Evolutionary conservation across 1,140 invertebrate species (phyloP), one percentile per base, ranked within the genome.

Genomic region (Cydia pomonella): DNA sequence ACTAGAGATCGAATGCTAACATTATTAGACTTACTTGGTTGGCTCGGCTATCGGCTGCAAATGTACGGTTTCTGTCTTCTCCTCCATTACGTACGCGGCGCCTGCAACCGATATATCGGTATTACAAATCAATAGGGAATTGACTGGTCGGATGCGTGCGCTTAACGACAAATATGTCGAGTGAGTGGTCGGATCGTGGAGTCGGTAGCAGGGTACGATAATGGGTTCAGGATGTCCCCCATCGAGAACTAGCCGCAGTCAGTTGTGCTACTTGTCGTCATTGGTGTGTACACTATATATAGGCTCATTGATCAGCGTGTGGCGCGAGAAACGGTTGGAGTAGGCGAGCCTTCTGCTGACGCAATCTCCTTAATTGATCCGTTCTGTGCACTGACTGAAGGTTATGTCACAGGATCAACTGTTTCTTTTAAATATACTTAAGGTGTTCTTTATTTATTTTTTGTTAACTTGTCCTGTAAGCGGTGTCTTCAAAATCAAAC

Each of bases 201-300:
- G 64, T 29, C 64, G 64, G 64, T 69, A 33, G 64, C 64, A 33
- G 27, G 27, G 27, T 33, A 38, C 29, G 33, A 33, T 69, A 69
- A 69, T 69, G 64, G n/a, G 64, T 69, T 69, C 64, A 69, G 64
- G 64, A 69, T 69, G 64, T 69, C 64, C 64, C 64, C 64, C 64
- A 69, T 69, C 64, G 64, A 69, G 64, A 29, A 33, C 64, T 33
- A 69, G 64, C 64, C 64, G 64, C 64, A 12, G 29, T 69, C 64
- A 33, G 64, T 33, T 33, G 29, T 27, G 64, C 64, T 33, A 69
- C 21, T 69, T 69, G 23, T 23, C 29, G 64, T 33, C 64, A 69
- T 69, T 33, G 64, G 64, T 41, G 29, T 18, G 64, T 69, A 69
- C 64, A 18, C 64, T 69, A 69, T 69, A 33, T 33, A 69, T 69